phyloP scores from a whole-genome alignment of 2,888 invertebrate species.

The Acleris sparsana region DNA sequence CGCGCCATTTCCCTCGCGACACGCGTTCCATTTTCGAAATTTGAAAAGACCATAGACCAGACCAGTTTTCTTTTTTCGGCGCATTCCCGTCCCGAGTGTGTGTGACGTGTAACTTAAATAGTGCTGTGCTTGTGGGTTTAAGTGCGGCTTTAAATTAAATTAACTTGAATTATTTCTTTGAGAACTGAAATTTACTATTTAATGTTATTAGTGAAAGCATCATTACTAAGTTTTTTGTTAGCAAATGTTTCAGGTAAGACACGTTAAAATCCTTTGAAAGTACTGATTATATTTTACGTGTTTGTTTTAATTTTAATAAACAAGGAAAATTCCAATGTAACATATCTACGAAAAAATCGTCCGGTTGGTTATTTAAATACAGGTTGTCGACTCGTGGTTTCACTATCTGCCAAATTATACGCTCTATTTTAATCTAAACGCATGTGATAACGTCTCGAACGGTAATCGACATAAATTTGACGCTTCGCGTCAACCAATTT shows the following conservation, averaged over 20 bases:
- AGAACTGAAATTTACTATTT: slow-evolving; percentile 4
- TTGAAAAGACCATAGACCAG: slow-evolving; percentile 38
- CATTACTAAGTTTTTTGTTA: background rate
- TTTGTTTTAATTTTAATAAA: background rate
- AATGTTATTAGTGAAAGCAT: slow-evolving; percentile 6
- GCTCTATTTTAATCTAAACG: slow-evolving; percentile 36
- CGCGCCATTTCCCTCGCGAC: slow-evolving; percentile 54
- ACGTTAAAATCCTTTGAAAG: too few relatives aligned
- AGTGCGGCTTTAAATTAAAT: slow-evolving; percentile 14
- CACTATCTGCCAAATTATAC: slow-evolving; percentile 38
- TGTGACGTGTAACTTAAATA: slow-evolving; percentile 31
- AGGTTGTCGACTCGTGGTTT: slow-evolving; percentile 33
- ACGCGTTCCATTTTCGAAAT: slow-evolving; percentile 50
- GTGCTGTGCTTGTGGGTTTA: slow-evolving; percentile 32
- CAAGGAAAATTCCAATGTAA: slow-evolving; percentile 25
- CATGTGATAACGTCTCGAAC: slow-evolving; percentile 32
- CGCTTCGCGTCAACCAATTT: slow-evolving; percentile 24
- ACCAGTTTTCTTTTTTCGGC: slow-evolving; percentile 42
- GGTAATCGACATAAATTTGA: slow-evolving; percentile 34
- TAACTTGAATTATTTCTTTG: background rate
- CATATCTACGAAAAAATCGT: slow-evolving; percentile 21
- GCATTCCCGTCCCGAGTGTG: slow-evolving; percentile 21
- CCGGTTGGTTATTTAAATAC: slow-evolving; percentile 30
- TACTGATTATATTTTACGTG: background rate
- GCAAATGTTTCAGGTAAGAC: too few relatives aligned